These are phyloP conservation scores for Chrysogorgia sp. DNA, from an alignment of 92 coral and sea anemone species.

Conservation along the genomic window DNA sequence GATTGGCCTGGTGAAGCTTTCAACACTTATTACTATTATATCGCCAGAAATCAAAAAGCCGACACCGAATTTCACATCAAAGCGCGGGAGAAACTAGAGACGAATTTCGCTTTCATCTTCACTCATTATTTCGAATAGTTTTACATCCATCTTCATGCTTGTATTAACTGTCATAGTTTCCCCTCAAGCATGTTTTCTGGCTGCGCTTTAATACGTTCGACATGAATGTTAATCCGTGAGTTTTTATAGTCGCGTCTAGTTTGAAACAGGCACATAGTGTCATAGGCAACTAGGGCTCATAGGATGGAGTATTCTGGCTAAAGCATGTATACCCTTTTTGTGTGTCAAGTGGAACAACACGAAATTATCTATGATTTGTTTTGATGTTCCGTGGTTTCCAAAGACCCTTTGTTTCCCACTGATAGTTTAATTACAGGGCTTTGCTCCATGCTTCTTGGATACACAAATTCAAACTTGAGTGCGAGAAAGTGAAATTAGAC, in stretches of 20 bases:
- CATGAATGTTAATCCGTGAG: no score
- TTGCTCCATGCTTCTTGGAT: no score
- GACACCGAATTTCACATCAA: background rate
- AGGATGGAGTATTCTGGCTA: background rate
- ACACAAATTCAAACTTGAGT: no score
- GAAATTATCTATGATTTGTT: background rate
- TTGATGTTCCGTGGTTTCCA: constrained; percentile 2
- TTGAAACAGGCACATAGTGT: no score
- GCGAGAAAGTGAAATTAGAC: no score
- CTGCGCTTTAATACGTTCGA: no score
- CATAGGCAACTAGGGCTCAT: no score
- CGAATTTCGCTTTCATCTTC: background rate
- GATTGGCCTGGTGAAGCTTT: background rate
- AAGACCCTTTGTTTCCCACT: background rate
- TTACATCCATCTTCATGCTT: background rate
- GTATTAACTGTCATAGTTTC: no score
- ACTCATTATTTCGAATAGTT: background rate
- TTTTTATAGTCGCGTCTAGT: no score
- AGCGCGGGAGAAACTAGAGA: constrained; percentile 6
- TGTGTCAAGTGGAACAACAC: background rate
- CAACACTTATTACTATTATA: background rate
- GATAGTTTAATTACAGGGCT: background rate
- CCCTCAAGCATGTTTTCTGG: no score
- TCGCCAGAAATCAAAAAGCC: background rate
- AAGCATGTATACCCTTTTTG: background rate